Conservation (phyloP, 2,888 invertebrate genomes). For the Harmothoe impar region DNA sequence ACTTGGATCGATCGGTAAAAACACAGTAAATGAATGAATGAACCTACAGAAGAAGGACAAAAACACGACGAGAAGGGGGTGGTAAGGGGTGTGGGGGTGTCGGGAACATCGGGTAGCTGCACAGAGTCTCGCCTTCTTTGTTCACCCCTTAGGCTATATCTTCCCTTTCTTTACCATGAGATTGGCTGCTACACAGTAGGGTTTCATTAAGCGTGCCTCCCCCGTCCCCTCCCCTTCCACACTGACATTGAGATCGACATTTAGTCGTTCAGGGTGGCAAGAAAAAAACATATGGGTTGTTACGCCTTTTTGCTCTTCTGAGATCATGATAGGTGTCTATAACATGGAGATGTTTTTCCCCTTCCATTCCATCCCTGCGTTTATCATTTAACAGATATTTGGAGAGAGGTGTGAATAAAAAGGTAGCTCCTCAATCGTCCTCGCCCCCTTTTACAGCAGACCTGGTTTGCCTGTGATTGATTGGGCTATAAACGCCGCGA, state of each 20-base stretch:
- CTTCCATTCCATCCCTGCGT: no score
- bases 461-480: not conserved
- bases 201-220: constrained; percentile 5
- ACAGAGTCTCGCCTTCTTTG: not conserved
- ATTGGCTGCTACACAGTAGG: not conserved
- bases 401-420: no score
- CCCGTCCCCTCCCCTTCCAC: not conserved
- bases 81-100: not conserved
- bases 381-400: no score
- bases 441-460: no score
- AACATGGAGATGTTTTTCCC: no score
- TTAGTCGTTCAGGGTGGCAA: no score
- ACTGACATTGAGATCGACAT: not conserved
- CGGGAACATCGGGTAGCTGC: not conserved
- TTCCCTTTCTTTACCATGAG: constrained; percentile 8
- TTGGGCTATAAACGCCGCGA: constrained; percentile 1
- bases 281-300: no score
- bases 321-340: no score
- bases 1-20: constrained; percentile 2
- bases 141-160: not conserved
- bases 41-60: constrained; percentile 14
- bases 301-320: no score
- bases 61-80: not conserved
- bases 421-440: no score
- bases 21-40: constrained; percentile 6